A percentile compares a stretch with the other conserved stretches of the same genome.
phyloP scores from a whole-genome alignment of 1,140 invertebrate species.

The Diorhabda elongata region DNA sequence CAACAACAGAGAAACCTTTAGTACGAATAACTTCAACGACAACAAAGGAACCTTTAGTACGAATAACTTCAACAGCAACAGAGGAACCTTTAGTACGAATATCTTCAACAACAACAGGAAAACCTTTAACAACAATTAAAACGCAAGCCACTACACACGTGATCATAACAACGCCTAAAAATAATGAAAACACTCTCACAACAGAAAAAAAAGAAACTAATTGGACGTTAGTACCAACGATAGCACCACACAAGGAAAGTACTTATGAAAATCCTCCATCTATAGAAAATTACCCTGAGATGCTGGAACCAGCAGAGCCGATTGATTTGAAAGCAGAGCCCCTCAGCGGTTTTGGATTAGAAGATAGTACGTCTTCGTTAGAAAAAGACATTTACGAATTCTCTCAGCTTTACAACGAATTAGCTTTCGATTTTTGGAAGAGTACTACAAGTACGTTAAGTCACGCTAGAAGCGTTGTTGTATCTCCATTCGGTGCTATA shows the following conservation, averaged over 20 bases:
- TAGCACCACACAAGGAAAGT: slow-evolving; percentile 33
- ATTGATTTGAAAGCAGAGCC: slow-evolving; percentile 56
- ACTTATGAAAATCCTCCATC: slow-evolving; percentile 11
- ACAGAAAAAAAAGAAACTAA: slow-evolving; percentile 21
- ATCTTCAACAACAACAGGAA: background rate
- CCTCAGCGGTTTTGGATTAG: slow-evolving; percentile 64
- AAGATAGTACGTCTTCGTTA: slow-evolving; percentile 66
- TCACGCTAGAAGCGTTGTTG: slow-evolving; percentile 68
- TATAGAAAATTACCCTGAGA: slow-evolving; percentile 20
- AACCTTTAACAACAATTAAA: background rate
- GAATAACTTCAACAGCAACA: too few relatives aligned
- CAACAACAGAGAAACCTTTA: too few relatives aligned
- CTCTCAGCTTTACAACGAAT: slow-evolving; percentile 71
- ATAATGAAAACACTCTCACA: background rate
- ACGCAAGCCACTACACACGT: background rate
- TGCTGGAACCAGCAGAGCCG: slow-evolving; percentile 33
- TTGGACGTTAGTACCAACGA: slow-evolving; percentile 43
- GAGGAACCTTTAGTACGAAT: background rate
- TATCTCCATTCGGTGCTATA: slow-evolving; percentile 80
- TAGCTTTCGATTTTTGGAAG: slow-evolving; percentile 77
- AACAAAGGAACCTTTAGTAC: too few relatives aligned
- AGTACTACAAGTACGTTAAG: slow-evolving; percentile 65
- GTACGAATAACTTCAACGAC: too few relatives aligned
- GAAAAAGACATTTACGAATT: slow-evolving; percentile 47
- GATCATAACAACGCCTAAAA: background rate